Conservation (phyloP, 2,888 invertebrate genomes). For the Apamea crenata region DNA sequence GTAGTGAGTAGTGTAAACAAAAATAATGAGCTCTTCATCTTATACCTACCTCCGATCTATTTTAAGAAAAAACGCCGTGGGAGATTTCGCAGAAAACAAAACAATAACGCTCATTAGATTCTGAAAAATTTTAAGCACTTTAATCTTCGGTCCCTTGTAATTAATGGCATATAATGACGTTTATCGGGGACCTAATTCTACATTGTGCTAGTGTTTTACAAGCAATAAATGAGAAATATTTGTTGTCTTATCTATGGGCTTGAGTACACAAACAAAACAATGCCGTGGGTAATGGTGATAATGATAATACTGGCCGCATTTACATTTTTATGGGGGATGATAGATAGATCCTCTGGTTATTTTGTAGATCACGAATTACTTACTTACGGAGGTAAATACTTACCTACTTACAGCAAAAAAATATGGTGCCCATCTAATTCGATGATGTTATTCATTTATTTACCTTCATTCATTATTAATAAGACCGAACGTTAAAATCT, state of each 20-base stretch:
- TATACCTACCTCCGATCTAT: constrained; percentile 22
- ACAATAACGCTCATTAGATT: constrained; percentile 22
- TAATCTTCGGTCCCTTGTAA: background rate
- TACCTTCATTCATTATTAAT: background rate
- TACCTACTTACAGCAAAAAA: background rate
- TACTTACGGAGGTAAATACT: background rate
- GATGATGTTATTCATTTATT: background rate
- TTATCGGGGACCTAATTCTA: constrained; percentile 63
- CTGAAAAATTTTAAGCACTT: constrained; percentile 1
- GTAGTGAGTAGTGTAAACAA: constrained; percentile 18
- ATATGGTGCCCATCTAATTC: background rate
- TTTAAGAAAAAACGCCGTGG: constrained; percentile 33
- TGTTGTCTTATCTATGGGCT: constrained; percentile 49
- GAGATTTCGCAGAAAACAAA: constrained; percentile 17
- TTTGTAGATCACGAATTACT: background rate
- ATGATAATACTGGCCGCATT: background rate
- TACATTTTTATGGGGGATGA: background rate
- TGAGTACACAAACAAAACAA: constrained; percentile 57
- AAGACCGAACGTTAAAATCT: background rate
- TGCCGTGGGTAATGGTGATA: constrained; percentile 19
- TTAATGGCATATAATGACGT: constrained; percentile 56
- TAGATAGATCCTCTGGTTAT: background rate
- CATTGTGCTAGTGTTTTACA: constrained; percentile 54
- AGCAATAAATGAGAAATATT: constrained; percentile 42
- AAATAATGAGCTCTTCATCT: constrained; percentile 32